phyloP scores from a whole-genome alignment of 2,888 invertebrate species.

The Philopedon plagiatum region DNA sequence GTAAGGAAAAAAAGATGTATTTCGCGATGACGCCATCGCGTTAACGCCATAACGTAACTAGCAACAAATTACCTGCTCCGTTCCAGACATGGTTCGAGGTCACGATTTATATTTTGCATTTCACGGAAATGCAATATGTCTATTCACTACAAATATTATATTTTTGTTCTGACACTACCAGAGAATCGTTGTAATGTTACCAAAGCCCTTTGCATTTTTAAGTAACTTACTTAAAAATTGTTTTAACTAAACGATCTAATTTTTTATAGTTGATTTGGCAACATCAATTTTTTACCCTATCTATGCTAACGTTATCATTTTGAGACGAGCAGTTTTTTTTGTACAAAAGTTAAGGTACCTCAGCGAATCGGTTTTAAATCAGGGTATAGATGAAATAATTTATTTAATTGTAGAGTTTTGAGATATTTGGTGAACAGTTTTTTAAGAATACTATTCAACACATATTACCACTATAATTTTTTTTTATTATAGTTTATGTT shows the following conservation, averaged over 20 bases:
- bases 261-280: constrained; percentile 43
- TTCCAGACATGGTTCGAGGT: not conserved
- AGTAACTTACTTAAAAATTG: constrained; percentile 23
- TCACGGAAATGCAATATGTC: constrained; percentile 65
- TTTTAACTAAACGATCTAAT: constrained; percentile 31
- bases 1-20: no score
- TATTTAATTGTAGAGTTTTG: not conserved
- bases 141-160: constrained; percentile 63
- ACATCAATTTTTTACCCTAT: constrained; percentile 45
- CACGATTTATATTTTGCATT: constrained; percentile 59
- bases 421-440: no score
- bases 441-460: no score
- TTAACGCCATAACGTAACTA: not conserved
- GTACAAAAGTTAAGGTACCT: constrained; percentile 35
- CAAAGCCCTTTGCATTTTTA: constrained; percentile 39
- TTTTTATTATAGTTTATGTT: no score
- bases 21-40: no score
- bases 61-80: not conserved
- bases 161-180: constrained; percentile 57
- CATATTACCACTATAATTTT: no score
- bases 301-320: constrained; percentile 35
- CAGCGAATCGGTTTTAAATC: not conserved
- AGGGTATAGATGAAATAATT: not conserved
- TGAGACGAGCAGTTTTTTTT: constrained; percentile 33
- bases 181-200: constrained; percentile 65